phyloP scores from a whole-genome alignment of 2,113 vertebrate species.

The Eidolon helvum region DNA sequence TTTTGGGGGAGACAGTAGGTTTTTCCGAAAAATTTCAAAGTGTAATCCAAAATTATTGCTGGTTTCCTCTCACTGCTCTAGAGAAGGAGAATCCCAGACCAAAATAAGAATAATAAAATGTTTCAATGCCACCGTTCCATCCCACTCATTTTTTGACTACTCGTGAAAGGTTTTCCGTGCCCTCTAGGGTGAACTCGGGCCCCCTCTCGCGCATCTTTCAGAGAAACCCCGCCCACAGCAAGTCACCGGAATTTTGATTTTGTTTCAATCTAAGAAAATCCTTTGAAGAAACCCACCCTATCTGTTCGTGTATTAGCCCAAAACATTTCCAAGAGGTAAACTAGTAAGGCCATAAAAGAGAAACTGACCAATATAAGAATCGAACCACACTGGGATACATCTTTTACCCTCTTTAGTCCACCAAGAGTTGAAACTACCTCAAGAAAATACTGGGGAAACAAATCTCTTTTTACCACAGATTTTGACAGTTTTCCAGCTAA shows the following conservation, averaged over 20 bases:
- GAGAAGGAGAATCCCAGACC: background rate
- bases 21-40: background rate
- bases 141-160: background rate
- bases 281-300: background rate
- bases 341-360: background rate
- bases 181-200: background rate
- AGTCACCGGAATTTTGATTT: background rate
- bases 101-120: background rate
- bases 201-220: too few relatives aligned
- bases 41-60: background rate
- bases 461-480: conserved; percentile 70
- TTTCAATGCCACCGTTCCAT: background rate
- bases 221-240: background rate
- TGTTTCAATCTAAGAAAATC: background rate
- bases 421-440: background rate
- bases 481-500: conserved; percentile 55
- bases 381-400: background rate
- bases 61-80: background rate
- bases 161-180: background rate
- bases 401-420: background rate
- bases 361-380: background rate
- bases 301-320: background rate
- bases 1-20: background rate
- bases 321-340: background rate
- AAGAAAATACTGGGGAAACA: background rate